A percentile compares a stretch with the other conserved stretches of the same genome.
Evolutionary conservation across 2,113 vertebrate genomes (phyloP).

Genomic region (Lipotes vexillifer): DNA sequence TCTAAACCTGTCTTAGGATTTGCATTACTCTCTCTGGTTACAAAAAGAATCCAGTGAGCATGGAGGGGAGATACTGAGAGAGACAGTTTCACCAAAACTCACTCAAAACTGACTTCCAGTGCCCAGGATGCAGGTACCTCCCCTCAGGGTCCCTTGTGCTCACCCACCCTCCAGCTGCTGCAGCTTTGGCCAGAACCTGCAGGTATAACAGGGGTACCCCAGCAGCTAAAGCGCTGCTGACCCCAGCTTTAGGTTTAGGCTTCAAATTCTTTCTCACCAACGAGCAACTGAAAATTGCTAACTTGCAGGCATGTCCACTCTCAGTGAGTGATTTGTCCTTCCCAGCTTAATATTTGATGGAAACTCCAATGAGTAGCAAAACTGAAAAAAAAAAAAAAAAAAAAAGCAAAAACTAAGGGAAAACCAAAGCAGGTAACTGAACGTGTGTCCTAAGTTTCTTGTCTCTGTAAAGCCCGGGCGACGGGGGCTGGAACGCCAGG

Average conservation of each 20-base stretch:
- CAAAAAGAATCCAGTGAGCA: background rate
- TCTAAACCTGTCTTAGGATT: background rate
- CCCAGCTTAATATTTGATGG: background rate
- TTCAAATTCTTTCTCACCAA: background rate
- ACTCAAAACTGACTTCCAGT: background rate
- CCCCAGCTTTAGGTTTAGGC: background rate
- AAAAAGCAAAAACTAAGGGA: background rate
- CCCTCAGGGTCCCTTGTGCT: accelerated
- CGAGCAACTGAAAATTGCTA: background rate
- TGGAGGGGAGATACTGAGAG: background rate
- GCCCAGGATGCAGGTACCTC: background rate
- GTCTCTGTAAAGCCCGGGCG: background rate
- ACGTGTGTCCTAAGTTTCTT: background rate
- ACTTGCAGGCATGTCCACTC: background rate
- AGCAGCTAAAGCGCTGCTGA: background rate
- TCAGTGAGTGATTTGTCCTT: background rate
- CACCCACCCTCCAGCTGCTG: background rate
- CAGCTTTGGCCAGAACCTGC: background rate
- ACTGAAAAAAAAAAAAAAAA: too few species aligned
- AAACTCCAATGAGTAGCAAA: background rate
- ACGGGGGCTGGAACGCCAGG: accelerated
- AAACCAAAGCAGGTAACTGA: background rate
- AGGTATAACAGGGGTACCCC: background rate
- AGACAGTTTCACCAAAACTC: too few species aligned
- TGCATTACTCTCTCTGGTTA: background rate